Evolutionary conservation across 2,797 vertebrate species (phyloP), one percentile per base, ranked within the genome.

Genomic region (Tarsius wallacei): DNA sequence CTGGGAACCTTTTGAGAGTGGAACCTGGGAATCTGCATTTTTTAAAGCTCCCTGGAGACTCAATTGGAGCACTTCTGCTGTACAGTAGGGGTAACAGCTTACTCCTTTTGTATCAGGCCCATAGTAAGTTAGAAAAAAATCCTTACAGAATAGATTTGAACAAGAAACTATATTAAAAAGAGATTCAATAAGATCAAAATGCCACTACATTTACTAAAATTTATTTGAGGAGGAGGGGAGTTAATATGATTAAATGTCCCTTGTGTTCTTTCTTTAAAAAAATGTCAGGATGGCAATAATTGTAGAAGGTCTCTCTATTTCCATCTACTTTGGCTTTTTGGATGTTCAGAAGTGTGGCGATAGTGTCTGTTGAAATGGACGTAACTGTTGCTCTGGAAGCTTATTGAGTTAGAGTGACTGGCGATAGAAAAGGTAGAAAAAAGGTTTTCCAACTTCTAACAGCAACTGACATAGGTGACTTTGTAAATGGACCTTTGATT

Each of bases 401-500:
- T 82, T 82, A 9, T 2, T 63, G 78, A 36, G 53, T 55, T 70
- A 21, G 47, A 74, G 57, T 57, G 68, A n/a, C 51, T 71, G 66
- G 57, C 47, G 85, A 85, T 76, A n/a, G 49, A 33, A 68, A 88
- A 53, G 73, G 26, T 71, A n/a, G 57, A 86, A 73, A 83, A 42
- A 70, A 55, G 6, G 14, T 61, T 93, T 92, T 42, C 68, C 55
- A 89, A 2, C 53, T 78, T 93, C 33, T 47, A 70, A 68, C 14
- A 68, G 26, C 47, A 68, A 31, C 47, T 87, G 93, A 78, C 36
- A 66, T 19, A 81, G 86, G 42, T 81, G 57, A 87, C 80, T 92
- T 94, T 82, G 81, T 73, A 93, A 83, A 80, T 1, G 16, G 74
- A 33, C 70, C 42, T 1, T 87, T 88, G 9, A 15, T 73, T 55